Conservation (phyloP, 2,888 invertebrate genomes). For the Stenichneumon culpator region DNA sequence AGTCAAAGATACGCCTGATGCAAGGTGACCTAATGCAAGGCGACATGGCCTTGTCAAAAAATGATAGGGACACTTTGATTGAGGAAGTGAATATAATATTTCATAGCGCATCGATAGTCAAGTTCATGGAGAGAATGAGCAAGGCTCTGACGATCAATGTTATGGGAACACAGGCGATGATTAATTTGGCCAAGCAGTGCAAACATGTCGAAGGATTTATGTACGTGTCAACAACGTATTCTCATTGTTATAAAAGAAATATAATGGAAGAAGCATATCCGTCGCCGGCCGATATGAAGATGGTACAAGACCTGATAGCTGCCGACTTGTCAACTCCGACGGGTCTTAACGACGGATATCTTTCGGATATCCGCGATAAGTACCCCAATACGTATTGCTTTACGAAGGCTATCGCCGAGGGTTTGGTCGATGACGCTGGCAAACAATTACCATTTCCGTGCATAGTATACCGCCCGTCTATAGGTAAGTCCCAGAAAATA, state of each 20-base stretch:
- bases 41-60: slow-evolving; percentile 34
- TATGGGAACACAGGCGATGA: background rate
- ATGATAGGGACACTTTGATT: slow-evolving; percentile 18
- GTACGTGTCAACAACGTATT: slow-evolving; percentile 47
- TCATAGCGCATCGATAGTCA: background rate
- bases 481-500: slow-evolving; percentile 67
- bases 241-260: slow-evolving; percentile 30
- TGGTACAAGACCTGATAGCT: slow-evolving; percentile 71
- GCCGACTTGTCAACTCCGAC: slow-evolving; percentile 65
- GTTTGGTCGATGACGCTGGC: slow-evolving; percentile 71
- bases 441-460: slow-evolving; percentile 69
- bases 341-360: slow-evolving; percentile 69
- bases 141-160: slow-evolving; percentile 34
- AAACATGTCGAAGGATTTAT: too few species aligned
- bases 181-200: too few species aligned
- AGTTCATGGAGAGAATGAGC: slow-evolving; percentile 43
- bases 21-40: slow-evolving; percentile 52
- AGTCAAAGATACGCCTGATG: slow-evolving; percentile 27
- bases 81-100: slow-evolving; percentile 46
- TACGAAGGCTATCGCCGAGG: slow-evolving; percentile 76
- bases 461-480: slow-evolving; percentile 75
- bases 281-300: slow-evolving; percentile 73
- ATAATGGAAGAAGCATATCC: slow-evolving; percentile 74
- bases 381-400: slow-evolving; percentile 74
- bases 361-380: slow-evolving; percentile 69